Evolutionary conservation across 2,797 vertebrate species (phyloP).

Genomic region (Coregonus sp.): DNA sequence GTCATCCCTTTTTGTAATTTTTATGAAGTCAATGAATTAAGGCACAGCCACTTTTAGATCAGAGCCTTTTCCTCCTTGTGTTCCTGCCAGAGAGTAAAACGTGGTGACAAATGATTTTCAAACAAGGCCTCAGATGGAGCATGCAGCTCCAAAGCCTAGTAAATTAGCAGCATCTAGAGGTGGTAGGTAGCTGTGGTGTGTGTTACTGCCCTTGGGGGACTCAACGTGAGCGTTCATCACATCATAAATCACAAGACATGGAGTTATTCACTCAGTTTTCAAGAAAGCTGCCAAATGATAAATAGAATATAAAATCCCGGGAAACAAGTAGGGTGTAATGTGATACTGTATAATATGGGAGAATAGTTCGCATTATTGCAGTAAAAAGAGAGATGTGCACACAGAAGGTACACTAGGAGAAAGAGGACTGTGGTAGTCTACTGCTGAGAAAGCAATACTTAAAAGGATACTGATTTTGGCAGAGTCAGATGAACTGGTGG

Average conservation of each 20-base stretch:
- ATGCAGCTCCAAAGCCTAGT: slow-evolving; percentile 9
- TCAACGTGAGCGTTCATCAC: slow-evolving; percentile 35
- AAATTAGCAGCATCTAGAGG: slow-evolving; percentile 22
- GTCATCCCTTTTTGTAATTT: neutral
- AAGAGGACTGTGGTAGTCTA: no score
- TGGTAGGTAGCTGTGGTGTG: slow-evolving; percentile 13
- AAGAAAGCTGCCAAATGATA: slow-evolving; percentile 42
- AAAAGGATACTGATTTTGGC: no score
- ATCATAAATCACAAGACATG: slow-evolving; percentile 50
- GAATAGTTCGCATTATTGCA: neutral
- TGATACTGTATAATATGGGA: neutral
- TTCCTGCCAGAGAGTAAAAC: slow-evolving; percentile 27
- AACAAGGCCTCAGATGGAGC: neutral
- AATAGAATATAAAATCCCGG: slow-evolving; percentile 35
- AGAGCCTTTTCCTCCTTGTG: slow-evolving; percentile 21
- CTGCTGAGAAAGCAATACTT: no score
- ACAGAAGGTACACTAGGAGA: no score
- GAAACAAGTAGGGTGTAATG: neutral
- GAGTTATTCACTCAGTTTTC: slow-evolving; percentile 42
- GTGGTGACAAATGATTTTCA: slow-evolving; percentile 43
- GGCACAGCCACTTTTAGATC: slow-evolving; percentile 4
- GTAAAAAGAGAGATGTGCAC: neutral
- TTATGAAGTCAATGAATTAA: neutral
- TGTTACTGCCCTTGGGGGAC: slow-evolving; percentile 23
- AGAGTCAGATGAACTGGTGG: no score